Base-by-base conservation (phyloP, 2,888 invertebrate genomes). In the Bombyx huttoni region DNA sequence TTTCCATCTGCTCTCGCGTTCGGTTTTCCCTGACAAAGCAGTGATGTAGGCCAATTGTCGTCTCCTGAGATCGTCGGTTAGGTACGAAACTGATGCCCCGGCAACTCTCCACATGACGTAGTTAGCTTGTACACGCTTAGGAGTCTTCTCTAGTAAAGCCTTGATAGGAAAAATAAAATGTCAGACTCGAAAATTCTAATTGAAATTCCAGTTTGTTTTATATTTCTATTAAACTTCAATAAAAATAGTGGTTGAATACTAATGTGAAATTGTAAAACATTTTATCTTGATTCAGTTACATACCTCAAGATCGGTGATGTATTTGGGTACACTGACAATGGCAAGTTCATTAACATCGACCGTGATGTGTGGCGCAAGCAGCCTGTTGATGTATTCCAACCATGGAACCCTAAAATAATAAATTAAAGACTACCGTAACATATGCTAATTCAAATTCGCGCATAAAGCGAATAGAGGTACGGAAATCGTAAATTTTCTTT, bases 101-200 rank as follows among this genome's bases (percentile, higher is more conserved):
- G 95, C 94, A 0, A 94, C 95, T 51, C 97, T 91, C 97, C 98
- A 98, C 92, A 97, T 92, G 62, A 96, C 92, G 72, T 98, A 98
- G 86, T 98, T 98, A 3, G 97, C 96, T 62, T 88, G 89, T 7
- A 86, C 85, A 12, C 89, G 85, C 60, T 91, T 91, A 0, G 91
- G 90, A 0, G 91, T 91, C 12, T 64, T 72, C 47, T 78, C 81
- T 52, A 91, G 69, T 2, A 91, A 73, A 1, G 61, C 54, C 86
- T 85, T 52, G 7, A 10, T 40, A 3, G 8, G 40, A 40, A 40
- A 40, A 40, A 6, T 40, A 24, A 24, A 24, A 2, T 40, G 12
- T 40, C 40, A 40, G 8, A 40, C 40, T 10, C 12, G 8, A 10
- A 7, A 10, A 6, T 5, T 10, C 12, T 8, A 40, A 40, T 3